These are phyloP conservation scores for Biston stratarius DNA, from an alignment of 2,888 invertebrate species.

Conservation along the genomic window DNA sequence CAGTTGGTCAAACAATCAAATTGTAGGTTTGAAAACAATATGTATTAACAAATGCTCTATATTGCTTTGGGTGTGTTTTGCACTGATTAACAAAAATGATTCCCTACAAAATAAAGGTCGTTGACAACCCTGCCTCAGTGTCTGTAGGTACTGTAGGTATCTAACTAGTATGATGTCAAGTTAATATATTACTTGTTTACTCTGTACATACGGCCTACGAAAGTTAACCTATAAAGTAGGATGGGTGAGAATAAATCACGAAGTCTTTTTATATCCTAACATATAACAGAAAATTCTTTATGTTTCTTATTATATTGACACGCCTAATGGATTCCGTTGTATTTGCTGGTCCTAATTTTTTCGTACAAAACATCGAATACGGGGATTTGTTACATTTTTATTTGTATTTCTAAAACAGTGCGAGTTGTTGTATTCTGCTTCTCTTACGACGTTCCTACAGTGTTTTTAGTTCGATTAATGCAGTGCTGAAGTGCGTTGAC, in stretches of 20 bases:
- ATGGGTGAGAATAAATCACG: constrained; percentile 19
- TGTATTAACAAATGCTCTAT: too few relatives aligned
- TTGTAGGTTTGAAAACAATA: too few relatives aligned
- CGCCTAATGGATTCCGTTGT: background rate
- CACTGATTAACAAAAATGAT: background rate
- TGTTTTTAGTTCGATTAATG: too few relatives aligned
- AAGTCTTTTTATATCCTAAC: background rate
- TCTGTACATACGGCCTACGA: constrained; percentile 43
- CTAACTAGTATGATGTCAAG: constrained; percentile 13
- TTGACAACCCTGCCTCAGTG: constrained; percentile 24
- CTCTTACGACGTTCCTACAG: too few relatives aligned
- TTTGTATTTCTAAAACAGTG: too few relatives aligned
- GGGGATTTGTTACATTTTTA: too few relatives aligned
- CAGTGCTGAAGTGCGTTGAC: too few relatives aligned
- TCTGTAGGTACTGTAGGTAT: background rate
- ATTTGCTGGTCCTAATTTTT: too few relatives aligned
- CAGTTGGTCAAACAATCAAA: too few relatives aligned
- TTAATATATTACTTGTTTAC: constrained; percentile 71
- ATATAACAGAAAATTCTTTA: background rate
- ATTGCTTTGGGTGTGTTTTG: too few relatives aligned
- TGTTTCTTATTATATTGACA: constrained; percentile 4
- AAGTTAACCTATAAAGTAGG: constrained; percentile 35
- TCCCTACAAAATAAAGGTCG: background rate
- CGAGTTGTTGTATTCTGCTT: too few relatives aligned
- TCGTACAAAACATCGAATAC: too few relatives aligned